Percentiles rank a stretch among this genome's conserved stretches.
phyloP scores from a whole-genome alignment of 1,140 invertebrate genomes.

The Lepidotrigona ventralis region DNA sequence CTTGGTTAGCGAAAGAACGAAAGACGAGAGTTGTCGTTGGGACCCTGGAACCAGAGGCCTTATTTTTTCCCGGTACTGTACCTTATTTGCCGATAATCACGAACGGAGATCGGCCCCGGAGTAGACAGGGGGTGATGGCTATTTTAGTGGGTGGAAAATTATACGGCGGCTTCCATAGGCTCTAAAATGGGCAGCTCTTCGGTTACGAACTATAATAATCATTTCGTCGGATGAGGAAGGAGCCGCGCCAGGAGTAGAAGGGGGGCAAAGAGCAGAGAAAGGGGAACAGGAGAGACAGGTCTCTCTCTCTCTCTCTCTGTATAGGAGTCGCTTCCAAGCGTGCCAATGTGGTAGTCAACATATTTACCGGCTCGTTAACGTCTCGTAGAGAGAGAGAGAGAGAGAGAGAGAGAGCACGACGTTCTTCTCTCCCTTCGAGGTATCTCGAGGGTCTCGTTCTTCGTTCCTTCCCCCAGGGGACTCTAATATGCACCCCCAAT shows the following conservation, averaged over 20 bases:
- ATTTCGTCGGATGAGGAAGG: conserved; percentile 76
- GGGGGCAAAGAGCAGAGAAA: background rate
- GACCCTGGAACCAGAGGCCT: background rate
- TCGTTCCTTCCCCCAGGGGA: conserved; percentile 51
- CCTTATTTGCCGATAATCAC: conserved; percentile 80
- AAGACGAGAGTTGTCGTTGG: background rate
- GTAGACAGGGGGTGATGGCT: conserved; percentile 76
- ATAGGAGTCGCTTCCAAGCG: conserved; percentile 61
- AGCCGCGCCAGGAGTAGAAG: conserved; percentile 7
- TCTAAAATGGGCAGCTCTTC: conserved; percentile 80
- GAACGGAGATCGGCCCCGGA: conserved; percentile 71
- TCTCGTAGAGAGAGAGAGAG: conserved; percentile 72
- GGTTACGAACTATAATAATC: conserved; percentile 81
- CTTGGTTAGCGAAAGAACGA: background rate
- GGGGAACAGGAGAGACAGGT: no score
- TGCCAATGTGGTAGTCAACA: conserved; percentile 78
- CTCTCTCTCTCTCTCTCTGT: background rate
- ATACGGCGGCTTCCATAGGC: conserved; percentile 79
- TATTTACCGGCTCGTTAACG: conserved; percentile 81
- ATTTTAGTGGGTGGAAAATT: conserved; percentile 81
- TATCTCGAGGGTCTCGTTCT: conserved; percentile 53
- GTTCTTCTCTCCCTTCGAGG: conserved; percentile 45
- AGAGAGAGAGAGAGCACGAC: conserved; percentile 70
- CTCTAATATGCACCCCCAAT: conserved; percentile 60
- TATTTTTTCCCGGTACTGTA: conserved; percentile 76